Base-by-base conservation (phyloP, 2,888 invertebrate genomes). In the Helicoverpa assulta region DNA sequence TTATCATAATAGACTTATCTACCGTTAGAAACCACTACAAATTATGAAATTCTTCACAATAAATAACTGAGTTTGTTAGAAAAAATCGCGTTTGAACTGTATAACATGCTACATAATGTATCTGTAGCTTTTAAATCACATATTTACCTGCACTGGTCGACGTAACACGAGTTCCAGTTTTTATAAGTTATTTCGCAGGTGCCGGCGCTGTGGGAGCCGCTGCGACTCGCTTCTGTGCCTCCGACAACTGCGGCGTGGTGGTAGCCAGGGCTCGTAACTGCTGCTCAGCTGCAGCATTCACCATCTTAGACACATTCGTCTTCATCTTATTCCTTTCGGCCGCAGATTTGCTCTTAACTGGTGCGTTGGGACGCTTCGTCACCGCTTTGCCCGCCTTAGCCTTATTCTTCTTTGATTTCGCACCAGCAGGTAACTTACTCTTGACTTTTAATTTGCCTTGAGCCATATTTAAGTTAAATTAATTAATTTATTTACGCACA, bases 371-470 rank as follows among this genome's bases (percentile, higher is more conserved):
- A 76, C 97, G 93, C 86, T 96, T 96, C 4, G 97, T 96, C 18
- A 95, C 91, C 0, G 96, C 95, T 72, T 94, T 93, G 2, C 96
- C 96, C 61, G 96, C 95, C 73, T 94, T 93, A 1, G 96, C 96
- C 70, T 92, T 97, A 5, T 91, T 86, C 72, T 95, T 96, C 81
- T 96, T 96, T 58, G 95, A 92, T 73, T 95, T 94, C 71, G 96
- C 96, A 16, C 95, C 96, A 18, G 94, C 80, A 4, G 97, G 97
- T 57, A 96, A 81, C 87, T 97, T 97, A 5, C 96, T 91, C 89
- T 97, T 97, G 0, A 97, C 96, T 94, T 97, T 97, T 76, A 97
- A 87, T 87, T 97, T 97, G 57, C 97, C 97, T 92, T 97, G 97
- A 37, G 97, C 96, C 97, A 97, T 97, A 81, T 79, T 58, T 71